These are phyloP conservation scores for Drosophila putrida DNA, from an alignment of 2,888 invertebrate species.

Conservation along the genomic window DNA sequence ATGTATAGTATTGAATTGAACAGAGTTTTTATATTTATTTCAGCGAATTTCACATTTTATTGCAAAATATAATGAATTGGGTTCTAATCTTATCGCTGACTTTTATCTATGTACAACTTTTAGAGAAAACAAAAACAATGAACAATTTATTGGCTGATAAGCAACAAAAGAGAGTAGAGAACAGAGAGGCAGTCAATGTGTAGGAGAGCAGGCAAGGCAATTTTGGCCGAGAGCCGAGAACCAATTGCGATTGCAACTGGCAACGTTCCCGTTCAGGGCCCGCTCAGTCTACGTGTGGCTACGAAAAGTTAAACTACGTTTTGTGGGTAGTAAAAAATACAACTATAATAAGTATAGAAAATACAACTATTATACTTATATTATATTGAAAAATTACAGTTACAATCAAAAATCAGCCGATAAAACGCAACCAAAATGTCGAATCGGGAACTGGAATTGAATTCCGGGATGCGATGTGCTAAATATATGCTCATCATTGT, in stretches of 20 bases:
- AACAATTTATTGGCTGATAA: slow-evolving; percentile 56
- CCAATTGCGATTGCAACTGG: slow-evolving; percentile 50
- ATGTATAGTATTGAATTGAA: neutral
- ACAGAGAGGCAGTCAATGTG: slow-evolving; percentile 8
- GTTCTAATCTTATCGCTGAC: slow-evolving; percentile 45
- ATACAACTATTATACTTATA: slow-evolving; percentile 26
- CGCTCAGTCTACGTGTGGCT: slow-evolving; percentile 69
- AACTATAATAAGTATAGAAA: slow-evolving; percentile 13
- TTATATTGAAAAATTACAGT: slow-evolving; percentile 40
- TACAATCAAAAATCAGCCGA: slow-evolving; percentile 4
- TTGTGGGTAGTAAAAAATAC: slow-evolving; percentile 20
- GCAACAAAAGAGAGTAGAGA: slow-evolving; percentile 22
- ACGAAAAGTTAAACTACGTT: slow-evolving; percentile 75
- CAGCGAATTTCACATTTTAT: slow-evolving; percentile 36
- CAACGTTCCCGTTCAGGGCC: slow-evolving; percentile 53
- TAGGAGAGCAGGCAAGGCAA: slow-evolving; percentile 14
- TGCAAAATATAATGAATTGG: slow-evolving; percentile 47
- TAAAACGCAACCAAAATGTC: slow-evolving; percentile 44
- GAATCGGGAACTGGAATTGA: slow-evolving; percentile 84
- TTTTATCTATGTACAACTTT: slow-evolving; percentile 43
- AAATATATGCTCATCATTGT: slow-evolving; percentile 92
- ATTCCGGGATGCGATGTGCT: slow-evolving; percentile 90
- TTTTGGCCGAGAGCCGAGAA: slow-evolving; percentile 60
- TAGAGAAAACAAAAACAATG: slow-evolving; percentile 35
- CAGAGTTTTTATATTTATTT: neutral